Base-by-base conservation (phyloP, 1,140 invertebrate genomes). In the Papilio polyxenes region DNA sequence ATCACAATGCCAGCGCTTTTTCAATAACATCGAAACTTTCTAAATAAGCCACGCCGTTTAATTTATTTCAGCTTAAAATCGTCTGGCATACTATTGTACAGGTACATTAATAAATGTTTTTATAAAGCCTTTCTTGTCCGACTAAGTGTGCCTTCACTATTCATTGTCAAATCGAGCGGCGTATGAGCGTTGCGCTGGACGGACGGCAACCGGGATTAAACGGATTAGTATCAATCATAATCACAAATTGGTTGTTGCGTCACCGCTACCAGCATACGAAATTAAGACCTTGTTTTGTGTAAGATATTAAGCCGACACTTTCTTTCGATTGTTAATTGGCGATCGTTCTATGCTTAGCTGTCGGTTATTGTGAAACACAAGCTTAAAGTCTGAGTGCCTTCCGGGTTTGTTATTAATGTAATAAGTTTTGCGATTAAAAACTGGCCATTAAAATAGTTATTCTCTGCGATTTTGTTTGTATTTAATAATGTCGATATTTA, bases 211-310 rank as follows among this genome's bases (percentile, higher is more conserved):
- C 53, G 86, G 86, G 89, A 90, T 92, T 89, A 91, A 82, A 69
- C 65, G 90, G 91, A 90, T 92, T 92, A 92, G 82, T 90, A 92
- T 92, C 91, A 92, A 92, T 92, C 91, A 91, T 83, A 83, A 79
- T 75, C 87, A 89, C 86, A 92, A 89, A 89, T 89, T 90, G 89
- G 86, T 86, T 15, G 82, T 86, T 89, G 83, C 89, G 83, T 88
- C 88, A 88, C n/a, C 62, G 88, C 87, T 89, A 89, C 90, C 83
- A 89, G 83, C 65, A 81, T 87, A 65, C 53, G 80, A 81, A 82
- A 87, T 89, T 87, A 88, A 87, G 79, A 69, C 75, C 40, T 76
- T 59, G 56, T 56, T 82, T 76, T 53, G 51, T 75, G 37, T 40
- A 83, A 77, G 82, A 81, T 76, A 51, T 56, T 81, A 78, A 82